Conservation (phyloP, 2,888 invertebrate species). For the Nomada hirtipes region DNA sequence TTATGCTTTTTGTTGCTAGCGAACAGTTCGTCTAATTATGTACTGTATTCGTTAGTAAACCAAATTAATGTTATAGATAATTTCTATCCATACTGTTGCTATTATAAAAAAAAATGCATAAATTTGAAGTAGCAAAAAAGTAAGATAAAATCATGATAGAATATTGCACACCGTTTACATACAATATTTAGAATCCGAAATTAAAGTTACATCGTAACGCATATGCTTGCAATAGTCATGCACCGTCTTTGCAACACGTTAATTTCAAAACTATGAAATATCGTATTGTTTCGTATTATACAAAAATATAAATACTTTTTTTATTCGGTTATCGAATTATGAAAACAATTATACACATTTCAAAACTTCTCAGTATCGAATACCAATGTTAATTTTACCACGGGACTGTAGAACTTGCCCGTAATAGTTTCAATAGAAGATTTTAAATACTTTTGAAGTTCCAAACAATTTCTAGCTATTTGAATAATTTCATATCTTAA, state of each 20-base stretch:
- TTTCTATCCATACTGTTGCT: not conserved
- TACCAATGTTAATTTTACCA: slow-evolving; percentile 16
- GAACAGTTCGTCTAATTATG: not conserved
- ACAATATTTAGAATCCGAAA: slow-evolving; percentile 15
- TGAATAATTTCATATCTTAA: slow-evolving; percentile 14
- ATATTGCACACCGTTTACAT: slow-evolving; percentile 15
- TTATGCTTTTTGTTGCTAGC: not conserved
- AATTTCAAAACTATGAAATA: slow-evolving; percentile 50
- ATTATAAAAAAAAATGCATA: too few relatives aligned
- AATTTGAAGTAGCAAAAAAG: not conserved
- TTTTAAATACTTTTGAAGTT: slow-evolving; percentile 8
- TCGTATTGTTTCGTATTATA: slow-evolving; percentile 44
- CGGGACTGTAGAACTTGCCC: slow-evolving; percentile 3
- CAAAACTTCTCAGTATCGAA: slow-evolving; percentile 19
- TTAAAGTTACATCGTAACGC: slow-evolving; percentile 22
- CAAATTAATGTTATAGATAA: not conserved
- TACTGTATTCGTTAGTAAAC: not conserved
- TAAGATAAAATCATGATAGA: not conserved
- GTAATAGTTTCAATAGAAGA: slow-evolving; percentile 1
- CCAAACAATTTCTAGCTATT: slow-evolving; percentile 14
- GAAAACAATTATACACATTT: slow-evolving; percentile 39
- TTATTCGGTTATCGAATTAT: slow-evolving; percentile 41
- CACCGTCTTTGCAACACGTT: slow-evolving; percentile 20
- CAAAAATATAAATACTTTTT: slow-evolving; percentile 65
- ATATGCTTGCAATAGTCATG: slow-evolving; percentile 28